These are phyloP conservation scores for Menidia menidia DNA, from an alignment of 2,797 vertebrate species.

Conservation along the genomic window DNA sequence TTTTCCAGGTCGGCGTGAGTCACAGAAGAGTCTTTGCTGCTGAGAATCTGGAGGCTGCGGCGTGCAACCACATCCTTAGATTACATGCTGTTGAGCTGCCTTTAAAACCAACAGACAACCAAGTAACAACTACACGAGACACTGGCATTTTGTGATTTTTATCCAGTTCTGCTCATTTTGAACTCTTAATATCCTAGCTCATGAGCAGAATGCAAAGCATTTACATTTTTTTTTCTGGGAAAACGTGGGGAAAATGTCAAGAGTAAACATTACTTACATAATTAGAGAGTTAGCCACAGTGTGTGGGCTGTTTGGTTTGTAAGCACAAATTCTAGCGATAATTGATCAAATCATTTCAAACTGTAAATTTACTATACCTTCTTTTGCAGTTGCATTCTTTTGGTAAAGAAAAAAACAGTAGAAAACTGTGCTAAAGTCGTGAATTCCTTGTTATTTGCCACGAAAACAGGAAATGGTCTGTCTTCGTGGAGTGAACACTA, in stretches of 20 bases:
- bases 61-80: neutral
- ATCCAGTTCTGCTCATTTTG: neutral
- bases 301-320: neutral
- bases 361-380: too few relatives aligned
- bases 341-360: too few relatives aligned
- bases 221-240: neutral
- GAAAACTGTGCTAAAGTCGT: neutral
- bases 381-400: too few relatives aligned
- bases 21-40: neutral
- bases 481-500: too few relatives aligned
- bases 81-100: neutral
- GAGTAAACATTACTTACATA: too few relatives aligned
- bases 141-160: neutral
- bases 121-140: too few relatives aligned
- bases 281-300: too few relatives aligned
- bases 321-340: neutral
- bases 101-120: neutral
- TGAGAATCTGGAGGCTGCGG: slow-evolving; percentile 2
- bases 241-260: neutral
- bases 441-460: neutral
- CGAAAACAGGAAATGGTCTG: neutral
- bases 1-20: slow-evolving; percentile 7
- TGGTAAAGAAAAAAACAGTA: neutral
- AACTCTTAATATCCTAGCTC: neutral
- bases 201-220: neutral